Conservation (phyloP, 2,797 vertebrate species). For the Myotis myotis region DNA sequence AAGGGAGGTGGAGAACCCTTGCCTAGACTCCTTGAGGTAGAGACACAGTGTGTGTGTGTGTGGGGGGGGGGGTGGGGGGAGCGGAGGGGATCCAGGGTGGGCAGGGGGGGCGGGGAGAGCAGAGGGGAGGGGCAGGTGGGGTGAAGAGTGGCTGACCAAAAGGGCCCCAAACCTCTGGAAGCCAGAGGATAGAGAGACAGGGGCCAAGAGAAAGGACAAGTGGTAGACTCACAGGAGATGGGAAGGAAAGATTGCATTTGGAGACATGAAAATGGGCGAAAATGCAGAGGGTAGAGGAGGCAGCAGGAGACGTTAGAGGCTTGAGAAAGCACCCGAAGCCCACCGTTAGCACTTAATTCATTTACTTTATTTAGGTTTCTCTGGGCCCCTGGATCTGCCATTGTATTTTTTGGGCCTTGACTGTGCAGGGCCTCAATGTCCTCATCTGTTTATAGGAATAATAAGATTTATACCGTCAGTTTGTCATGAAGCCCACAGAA, state of each 20-base stretch:
- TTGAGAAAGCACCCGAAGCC: neutral
- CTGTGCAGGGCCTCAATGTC: neutral
- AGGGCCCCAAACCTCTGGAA: neutral
- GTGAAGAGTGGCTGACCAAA: too few relatives aligned
- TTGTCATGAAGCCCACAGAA: neutral
- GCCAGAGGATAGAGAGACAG: neutral
- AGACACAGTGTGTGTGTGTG: neutral
- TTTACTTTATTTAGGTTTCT: neutral
- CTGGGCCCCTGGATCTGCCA: neutral
- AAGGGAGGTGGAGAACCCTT: neutral
- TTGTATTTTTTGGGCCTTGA: neutral
- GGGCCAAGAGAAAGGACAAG: neutral
- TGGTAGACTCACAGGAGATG: neutral
- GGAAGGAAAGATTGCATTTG: neutral
- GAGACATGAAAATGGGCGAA: fast-evolving
- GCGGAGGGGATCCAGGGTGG: too few relatives aligned
- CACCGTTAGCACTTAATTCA: neutral
- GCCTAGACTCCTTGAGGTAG: neutral
- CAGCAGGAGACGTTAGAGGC: too few relatives aligned
- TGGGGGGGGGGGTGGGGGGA: too few relatives aligned
- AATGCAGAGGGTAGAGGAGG: neutral
- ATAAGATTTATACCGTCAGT: neutral
- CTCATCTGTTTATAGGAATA: neutral
- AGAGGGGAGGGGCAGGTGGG: too few relatives aligned
- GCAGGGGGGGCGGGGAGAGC: fast-evolving